Conservation (phyloP, 2,888 invertebrate genomes). For the Oscheius sp. region DNA sequence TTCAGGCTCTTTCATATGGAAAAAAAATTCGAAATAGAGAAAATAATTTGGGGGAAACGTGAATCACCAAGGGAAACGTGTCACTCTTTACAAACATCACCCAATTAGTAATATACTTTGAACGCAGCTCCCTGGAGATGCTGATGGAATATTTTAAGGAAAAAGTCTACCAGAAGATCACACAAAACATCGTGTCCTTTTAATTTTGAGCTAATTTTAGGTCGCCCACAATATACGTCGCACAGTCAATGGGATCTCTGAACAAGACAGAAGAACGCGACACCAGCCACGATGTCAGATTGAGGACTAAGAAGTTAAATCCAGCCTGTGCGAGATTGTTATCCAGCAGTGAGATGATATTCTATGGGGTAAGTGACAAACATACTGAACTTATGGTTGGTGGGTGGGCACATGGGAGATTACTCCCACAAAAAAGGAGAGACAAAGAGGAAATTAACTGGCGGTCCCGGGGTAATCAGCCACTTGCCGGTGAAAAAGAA, state of each 20-base stretch:
- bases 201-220: neutral
- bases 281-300: slow-evolving; percentile 28
- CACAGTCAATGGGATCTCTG: slow-evolving; percentile 31
- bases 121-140: neutral
- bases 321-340: slow-evolving; percentile 24
- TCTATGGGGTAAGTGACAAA: slow-evolving; percentile 22
- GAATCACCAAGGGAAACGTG: neutral
- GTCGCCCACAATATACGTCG: neutral
- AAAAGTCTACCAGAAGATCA: no score
- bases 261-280: slow-evolving; percentile 9
- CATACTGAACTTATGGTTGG: neutral
- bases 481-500: neutral
- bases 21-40: no score
- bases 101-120: neutral
- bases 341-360: slow-evolving; percentile 28
- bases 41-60: neutral
- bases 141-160: no score
- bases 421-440: neutral
- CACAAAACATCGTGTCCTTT: neutral
- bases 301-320: slow-evolving; percentile 31
- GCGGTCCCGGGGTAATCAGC: neutral
- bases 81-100: neutral
- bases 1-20: no score
- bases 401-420: slow-evolving; percentile 6
- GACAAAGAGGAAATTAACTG: neutral